These are phyloP conservation scores for Lasioglossum figueresi DNA, from an alignment of 2,888 invertebrate genomes.

Conservation along the genomic window DNA sequence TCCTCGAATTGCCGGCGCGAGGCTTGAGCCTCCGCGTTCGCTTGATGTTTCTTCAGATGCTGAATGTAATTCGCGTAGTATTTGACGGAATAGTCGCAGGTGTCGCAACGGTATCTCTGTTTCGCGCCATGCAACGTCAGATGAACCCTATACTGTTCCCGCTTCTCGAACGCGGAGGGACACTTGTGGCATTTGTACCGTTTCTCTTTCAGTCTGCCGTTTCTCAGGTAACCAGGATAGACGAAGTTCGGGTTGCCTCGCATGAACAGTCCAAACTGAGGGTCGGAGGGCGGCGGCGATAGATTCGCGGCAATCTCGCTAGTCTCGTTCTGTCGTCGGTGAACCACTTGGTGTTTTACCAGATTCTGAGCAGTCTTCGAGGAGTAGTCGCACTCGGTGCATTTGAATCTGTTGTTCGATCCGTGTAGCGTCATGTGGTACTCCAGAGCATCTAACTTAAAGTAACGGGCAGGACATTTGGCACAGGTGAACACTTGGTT, in stretches of 20 bases:
- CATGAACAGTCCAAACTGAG: constrained; percentile 89
- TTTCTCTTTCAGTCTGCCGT: constrained; percentile 90
- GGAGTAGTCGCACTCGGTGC: constrained; percentile 89
- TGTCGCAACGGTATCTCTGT: constrained; percentile 92
- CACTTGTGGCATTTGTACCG: constrained; percentile 93
- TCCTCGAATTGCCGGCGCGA: constrained; percentile 84
- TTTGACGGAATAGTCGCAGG: constrained; percentile 95
- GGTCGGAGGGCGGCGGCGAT: constrained; percentile 85
- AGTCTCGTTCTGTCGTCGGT: constrained; percentile 76
- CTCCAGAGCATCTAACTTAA: constrained; percentile 88
- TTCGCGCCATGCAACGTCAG: constrained; percentile 92
- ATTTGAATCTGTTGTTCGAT: constrained; percentile 87
- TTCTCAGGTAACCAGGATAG: constrained; percentile 90
- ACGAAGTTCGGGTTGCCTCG: constrained; percentile 91
- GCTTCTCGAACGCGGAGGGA: constrained; percentile 94
- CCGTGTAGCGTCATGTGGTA: constrained; percentile 90
- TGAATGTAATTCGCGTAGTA: constrained; percentile 94
- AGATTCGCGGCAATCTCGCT: constrained; percentile 22
- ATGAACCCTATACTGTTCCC: constrained; percentile 93
- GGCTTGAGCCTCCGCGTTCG: constrained; percentile 88
- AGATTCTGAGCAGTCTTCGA: constrained; percentile 89
- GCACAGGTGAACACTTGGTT: constrained; percentile 85
- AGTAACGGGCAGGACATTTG: constrained; percentile 90
- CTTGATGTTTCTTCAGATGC: constrained; percentile 92
- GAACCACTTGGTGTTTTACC: constrained; percentile 87